Base-by-base conservation (phyloP, 2,797 vertebrate species). In the Periophthalmus magnuspinnatus region DNA sequence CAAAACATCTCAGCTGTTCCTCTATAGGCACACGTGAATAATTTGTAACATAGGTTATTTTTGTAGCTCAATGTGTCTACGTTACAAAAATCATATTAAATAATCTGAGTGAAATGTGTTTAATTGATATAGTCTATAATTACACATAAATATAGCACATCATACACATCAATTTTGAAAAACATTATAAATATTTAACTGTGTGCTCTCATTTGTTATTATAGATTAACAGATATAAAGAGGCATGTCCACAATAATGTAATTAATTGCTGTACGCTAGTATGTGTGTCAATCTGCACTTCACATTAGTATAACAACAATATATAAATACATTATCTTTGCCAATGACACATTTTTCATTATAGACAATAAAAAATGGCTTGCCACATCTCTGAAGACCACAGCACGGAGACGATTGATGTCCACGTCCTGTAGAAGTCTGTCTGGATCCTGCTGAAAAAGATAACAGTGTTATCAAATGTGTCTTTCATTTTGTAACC, bases 351-450 rank as follows among this genome's bases (percentile, higher is more conserved):
- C 61, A 63, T 65, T 32, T 65, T 65, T 65, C 45, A 50, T 28
- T 32, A 48, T n/a, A 32, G 19, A 41, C 21, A 50, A 47, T 14
- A 69, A 10, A 41, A 60, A 10, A 75, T 45, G 67, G 1, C 95
- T 95, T 83, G 99, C 98, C 95, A 99, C 97, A 78, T 99, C 98
- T 86, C 98, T 95, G 89, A 99, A 99, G 83, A 99, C 98, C 63
- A 99, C 98, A 11, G 98, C 98, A 84, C 98, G 94, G 2, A 99
- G 94, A 67, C 98, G 96, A 89, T 98, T 99, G 87, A 99, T 99
- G 86, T 99, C 98, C 62, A 99, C 98, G 74, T 99, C 98, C 91
- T 99, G 98, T 84, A 99, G 94, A 82, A 99, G 96, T 78, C 98
- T 93, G 84, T 99, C 98, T 10, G 98, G 97, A 86, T 99, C 98